phyloP scores from a whole-genome alignment of 1,140 invertebrate genomes.

The Hypothenemus hampei region DNA sequence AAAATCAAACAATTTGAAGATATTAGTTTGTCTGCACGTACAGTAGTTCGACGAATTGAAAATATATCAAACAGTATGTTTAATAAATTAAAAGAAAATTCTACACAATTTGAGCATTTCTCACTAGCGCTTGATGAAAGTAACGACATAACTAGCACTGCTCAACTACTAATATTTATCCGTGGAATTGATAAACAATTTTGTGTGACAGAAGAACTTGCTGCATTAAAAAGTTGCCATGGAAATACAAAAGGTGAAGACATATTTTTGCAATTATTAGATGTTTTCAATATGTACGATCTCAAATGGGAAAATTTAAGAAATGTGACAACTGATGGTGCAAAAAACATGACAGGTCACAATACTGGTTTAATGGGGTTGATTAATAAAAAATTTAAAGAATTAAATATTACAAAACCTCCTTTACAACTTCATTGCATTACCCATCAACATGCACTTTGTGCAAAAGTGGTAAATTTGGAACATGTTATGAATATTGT shows the following conservation, averaged over 20 bases:
- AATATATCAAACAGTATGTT: slow-evolving; percentile 7
- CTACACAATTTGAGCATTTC: slow-evolving; percentile 19
- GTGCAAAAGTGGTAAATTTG: too few relatives aligned
- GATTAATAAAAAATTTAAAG: slow-evolving; percentile 19
- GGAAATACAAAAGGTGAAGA: slow-evolving; percentile 22
- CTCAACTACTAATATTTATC: slow-evolving; percentile 14
- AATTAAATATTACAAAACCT: slow-evolving; percentile 2
- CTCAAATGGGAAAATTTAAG: slow-evolving; percentile 17
- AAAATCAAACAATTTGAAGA: slow-evolving; percentile 20
- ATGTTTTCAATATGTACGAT: slow-evolving; percentile 3
- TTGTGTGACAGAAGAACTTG: slow-evolving; percentile 21
- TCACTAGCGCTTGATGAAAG: slow-evolving; percentile 20
- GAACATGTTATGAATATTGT: too few relatives aligned
- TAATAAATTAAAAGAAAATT: slow-evolving; percentile 20
- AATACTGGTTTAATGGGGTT: slow-evolving; percentile 21
- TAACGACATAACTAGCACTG: slow-evolving; percentile 18
- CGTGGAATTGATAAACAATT: slow-evolving; percentile 24
- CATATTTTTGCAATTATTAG: slow-evolving; percentile 21
- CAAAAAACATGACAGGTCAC: slow-evolving; percentile 19
- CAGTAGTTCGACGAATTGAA: slow-evolving; percentile 15
- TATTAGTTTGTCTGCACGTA: slow-evolving; percentile 18
- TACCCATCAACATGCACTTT: too few relatives aligned
- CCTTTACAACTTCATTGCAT: slow-evolving; percentile 19
- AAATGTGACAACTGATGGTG: slow-evolving; percentile 21
- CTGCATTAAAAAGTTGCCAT: slow-evolving; percentile 15